Conservation (phyloP, 2,797 vertebrate species). For the Sphenopsis melanotis region DNA sequence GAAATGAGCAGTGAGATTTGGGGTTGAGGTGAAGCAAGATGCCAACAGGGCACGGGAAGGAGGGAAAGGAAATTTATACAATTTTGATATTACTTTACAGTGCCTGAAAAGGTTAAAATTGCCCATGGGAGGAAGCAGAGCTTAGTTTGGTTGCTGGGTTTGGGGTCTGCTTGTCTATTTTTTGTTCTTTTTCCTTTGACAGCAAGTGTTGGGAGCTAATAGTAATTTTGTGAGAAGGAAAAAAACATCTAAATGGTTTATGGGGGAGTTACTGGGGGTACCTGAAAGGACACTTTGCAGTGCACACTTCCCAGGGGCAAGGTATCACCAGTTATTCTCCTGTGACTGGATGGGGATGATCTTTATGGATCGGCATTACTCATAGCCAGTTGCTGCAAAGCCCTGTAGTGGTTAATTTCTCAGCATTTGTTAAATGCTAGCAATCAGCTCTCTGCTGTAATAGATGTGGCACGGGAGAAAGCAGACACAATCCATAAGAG, state of each 20-base stretch:
- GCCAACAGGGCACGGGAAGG: not conserved
- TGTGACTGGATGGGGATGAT: not conserved
- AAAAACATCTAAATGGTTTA: not conserved
- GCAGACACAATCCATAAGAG: not conserved
- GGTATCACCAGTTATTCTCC: not conserved
- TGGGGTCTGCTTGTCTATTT: not conserved
- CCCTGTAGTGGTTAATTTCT: not conserved
- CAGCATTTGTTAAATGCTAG: not conserved
- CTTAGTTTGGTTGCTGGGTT: not conserved
- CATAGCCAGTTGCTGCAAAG: not conserved
- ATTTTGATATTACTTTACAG: not conserved
- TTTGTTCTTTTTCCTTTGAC: not conserved
- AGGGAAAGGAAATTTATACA: not conserved
- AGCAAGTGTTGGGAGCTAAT: not conserved
- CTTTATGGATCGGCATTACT: not conserved
- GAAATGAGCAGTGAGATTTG: not conserved
- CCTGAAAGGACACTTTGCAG: not conserved
- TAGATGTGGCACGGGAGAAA: not conserved
- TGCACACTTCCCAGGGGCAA: not conserved
- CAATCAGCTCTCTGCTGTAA: not conserved
- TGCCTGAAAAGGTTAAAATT: not conserved
- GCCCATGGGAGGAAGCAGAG: fast-evolving
- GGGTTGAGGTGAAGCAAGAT: fast-evolving
- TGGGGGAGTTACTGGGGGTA: not conserved
- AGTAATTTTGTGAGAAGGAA: not conserved